Evolutionary conservation across 2,797 vertebrate genomes (phyloP), one percentile per base, ranked within the genome.

Genomic region (Acanthurus leucopareius): DNA sequence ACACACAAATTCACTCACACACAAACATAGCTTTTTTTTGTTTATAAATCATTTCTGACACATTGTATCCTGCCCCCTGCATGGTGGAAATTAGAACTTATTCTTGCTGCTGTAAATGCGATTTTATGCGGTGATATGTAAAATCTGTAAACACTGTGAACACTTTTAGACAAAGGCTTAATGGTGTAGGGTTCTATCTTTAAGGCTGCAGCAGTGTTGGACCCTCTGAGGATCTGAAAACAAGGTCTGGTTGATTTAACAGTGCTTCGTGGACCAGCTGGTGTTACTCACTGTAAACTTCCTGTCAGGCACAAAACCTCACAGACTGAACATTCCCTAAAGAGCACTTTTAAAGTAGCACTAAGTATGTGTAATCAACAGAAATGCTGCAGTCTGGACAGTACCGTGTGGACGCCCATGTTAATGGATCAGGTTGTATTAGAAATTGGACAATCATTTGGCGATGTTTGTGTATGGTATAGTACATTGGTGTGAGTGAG

Each of bases 281-380:
- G 68, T 83, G 82, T 76, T 73, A 60, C 86, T 92, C 89, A 77
- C 79, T 72, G 86, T 90, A 86, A 88, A 90, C 84, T 80, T 92
- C 77, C 75, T 64, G 81, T 86, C 83, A 77, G 64, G 67, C 83
- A 69, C 64, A 69, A 61, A 88, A 80, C 82, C 83, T 73, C 71
- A 64, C 77, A 80, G 65, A 73, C 75, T 60, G 81, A 87, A 73
- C 53, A 69, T 67, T 89, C 88, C 90, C 90, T 75, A 88, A 86
- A 70, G 86, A 79, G 73, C 76, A 72, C 54, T 91, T 89, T 85
- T 69, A 83, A 85, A 83, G 78, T 63, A 77, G 69, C 0, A 9
- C 38, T 77, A 61, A 90, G 85, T 83, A 72, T 73, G 78, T 79
- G 80, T 79, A 83, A 88, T 86, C 84, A 84, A 72, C 67, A 59